Evolutionary conservation across 2,888 invertebrate genomes (phyloP).

Genomic region (Ctena decussata): DNA sequence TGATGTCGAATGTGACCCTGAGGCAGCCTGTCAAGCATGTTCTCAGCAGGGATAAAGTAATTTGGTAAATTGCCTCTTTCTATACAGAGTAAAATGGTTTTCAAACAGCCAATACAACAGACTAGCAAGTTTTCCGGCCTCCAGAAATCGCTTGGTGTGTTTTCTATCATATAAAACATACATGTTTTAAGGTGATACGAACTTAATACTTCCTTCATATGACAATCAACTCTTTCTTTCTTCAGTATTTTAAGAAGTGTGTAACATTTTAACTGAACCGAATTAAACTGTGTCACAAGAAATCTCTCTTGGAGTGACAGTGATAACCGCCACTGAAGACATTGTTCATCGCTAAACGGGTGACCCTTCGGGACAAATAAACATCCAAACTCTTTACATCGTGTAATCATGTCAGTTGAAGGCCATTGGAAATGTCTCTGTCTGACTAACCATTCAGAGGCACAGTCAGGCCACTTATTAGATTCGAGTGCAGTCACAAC

Average conservation of each 20-base stretch:
- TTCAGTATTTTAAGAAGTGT: background rate
- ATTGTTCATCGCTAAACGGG: background rate
- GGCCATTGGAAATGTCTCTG: background rate
- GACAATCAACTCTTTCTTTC: background rate
- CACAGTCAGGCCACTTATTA: background rate
- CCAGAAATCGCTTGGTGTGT: background rate
- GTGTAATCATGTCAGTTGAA: background rate
- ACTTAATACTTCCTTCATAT: background rate
- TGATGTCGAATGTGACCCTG: background rate
- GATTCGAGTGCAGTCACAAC: background rate
- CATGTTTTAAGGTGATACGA: conserved; percentile 16
- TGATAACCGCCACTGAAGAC: background rate
- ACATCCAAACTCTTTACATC: background rate
- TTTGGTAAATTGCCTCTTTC: background rate
- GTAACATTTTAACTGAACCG: background rate
- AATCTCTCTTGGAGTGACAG: conserved; percentile 7
- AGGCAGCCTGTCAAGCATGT: background rate
- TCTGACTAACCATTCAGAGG: background rate
- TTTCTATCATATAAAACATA: conserved; percentile 1
- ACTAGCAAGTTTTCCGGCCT: background rate
- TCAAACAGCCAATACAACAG: background rate
- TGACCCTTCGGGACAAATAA: background rate
- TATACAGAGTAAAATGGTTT: background rate
- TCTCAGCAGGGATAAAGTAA: conserved; percentile 15
- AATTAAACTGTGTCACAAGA: background rate